These are phyloP conservation scores for Ploceus nigricollis DNA, from an alignment of 2,113 vertebrate genomes.

Conservation along the genomic window DNA sequence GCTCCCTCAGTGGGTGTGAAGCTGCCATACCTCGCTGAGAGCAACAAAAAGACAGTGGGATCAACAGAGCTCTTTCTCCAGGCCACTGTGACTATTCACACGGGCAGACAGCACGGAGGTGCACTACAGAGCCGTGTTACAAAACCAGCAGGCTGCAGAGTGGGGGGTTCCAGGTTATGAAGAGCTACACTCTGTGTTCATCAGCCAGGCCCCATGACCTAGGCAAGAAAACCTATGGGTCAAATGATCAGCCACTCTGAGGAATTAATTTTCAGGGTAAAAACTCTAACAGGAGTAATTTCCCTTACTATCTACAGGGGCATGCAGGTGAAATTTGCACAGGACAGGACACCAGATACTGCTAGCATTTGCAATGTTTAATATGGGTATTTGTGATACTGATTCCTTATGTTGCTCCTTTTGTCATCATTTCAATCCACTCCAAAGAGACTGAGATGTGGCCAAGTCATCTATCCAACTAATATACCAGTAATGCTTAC, in stretches of 20 bases:
- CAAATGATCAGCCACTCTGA: background rate
- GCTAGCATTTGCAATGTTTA: background rate
- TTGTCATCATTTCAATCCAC: background rate
- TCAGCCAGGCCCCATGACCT: background rate
- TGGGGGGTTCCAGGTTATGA: background rate
- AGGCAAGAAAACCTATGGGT: background rate
- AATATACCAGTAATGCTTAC: background rate
- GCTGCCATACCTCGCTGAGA: background rate
- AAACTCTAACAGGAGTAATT: background rate
- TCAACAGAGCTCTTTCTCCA: background rate
- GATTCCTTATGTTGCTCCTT: background rate
- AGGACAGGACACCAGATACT: background rate
- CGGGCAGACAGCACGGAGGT: background rate
- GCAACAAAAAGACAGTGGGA: background rate
- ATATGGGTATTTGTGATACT: background rate
- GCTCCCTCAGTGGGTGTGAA: background rate
- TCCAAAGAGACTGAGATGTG: background rate
- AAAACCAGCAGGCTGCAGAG: background rate
- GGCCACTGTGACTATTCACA: background rate
- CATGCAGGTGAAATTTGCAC: background rate
- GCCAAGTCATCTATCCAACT: background rate
- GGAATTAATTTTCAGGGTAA: background rate
- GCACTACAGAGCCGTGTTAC: fast-evolving
- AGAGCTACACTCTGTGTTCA: background rate
- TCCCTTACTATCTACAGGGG: background rate